Evolutionary conservation across 2,888 invertebrate genomes (phyloP), one percentile per base, ranked within the genome.

Genomic region (Ochropacha duplaris): DNA sequence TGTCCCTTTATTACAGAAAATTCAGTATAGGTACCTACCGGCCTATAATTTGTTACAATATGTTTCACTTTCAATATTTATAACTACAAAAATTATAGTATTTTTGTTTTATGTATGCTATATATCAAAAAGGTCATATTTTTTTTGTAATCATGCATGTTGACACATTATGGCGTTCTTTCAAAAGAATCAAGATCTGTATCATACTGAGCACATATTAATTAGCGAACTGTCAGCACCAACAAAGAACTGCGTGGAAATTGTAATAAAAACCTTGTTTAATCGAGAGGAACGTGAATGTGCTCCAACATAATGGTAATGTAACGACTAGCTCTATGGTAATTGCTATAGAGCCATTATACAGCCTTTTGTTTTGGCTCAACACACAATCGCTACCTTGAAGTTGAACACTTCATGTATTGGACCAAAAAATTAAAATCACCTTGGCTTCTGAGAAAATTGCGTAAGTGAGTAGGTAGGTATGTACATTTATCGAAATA

Each of bases 331-430:
- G 19, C 44, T 16, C 16, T 44, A 44, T 44, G 8, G 44, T 44
- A 44, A 44, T 44, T 44, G 44, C 44, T 19, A 44, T 44, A 9
- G 4, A 54, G 22, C n/a, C 56, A 57, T 49, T 59, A 54, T 39
- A 50, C 54, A 49, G 31, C 52, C 50, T 57, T 59, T 61, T 61
- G 60, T 64, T 57, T 57, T 24, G 39, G 19, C 22, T 55, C 36
- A 54, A 58, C 56, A 67, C 60, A 63, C 67, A 59, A 60, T 57
- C 39, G 50, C 65, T 39, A 57, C 71, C 70, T 72, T 71, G 71
- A 68, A 59, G 69, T 72, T 71, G 71, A 68, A 59, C 54, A 62
- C 44, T 57, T 68, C 61, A 60, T 65, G 62, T 63, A 57, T 63
- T 58, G 56, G 59, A 51, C 59, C 55, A 57, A 57, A 52, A 58